Percentiles rank a stretch among this genome's conserved stretches.
These are phyloP conservation scores for Genyomyrus donnyi DNA, from an alignment of 2,113 vertebrate species.

Conservation along the genomic window DNA sequence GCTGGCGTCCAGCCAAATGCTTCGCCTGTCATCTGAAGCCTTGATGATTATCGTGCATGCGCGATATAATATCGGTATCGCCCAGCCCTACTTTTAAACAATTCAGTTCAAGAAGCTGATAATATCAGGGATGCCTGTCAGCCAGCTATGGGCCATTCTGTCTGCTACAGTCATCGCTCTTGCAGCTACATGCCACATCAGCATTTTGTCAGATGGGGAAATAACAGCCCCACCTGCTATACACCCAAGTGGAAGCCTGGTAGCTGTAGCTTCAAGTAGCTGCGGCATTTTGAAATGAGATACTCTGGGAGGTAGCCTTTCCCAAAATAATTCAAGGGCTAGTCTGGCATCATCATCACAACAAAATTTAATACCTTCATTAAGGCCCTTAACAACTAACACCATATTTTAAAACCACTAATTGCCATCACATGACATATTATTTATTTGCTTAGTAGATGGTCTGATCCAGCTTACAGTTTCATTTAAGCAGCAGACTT, in stretches of 20 bases:
- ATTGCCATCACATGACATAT: not conserved
- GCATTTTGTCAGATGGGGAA: not conserved
- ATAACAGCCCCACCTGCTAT: not conserved
- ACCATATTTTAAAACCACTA: not conserved
- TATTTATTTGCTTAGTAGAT: not conserved
- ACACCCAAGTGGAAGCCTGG: not conserved
- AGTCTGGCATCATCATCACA: not conserved
- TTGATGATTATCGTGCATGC: too few relatives aligned
- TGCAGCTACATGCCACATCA: not conserved
- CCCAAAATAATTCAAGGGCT: not conserved
- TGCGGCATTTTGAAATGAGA: not conserved
- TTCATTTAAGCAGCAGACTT: not conserved
- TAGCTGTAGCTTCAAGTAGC: not conserved
- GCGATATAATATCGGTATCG: too few relatives aligned
- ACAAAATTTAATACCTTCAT: not conserved
- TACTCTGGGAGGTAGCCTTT: constrained; percentile 9
- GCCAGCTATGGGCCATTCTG: not conserved
- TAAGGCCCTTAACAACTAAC: not conserved
- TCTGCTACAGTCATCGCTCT: not conserved
- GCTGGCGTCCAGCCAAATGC: too few relatives aligned
- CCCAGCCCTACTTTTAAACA: too few relatives aligned
- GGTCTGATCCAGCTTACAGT: not conserved
- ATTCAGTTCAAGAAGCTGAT: not conserved
- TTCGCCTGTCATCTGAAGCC: too few relatives aligned
- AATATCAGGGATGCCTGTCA: not conserved